Evolutionary conservation across 2,113 vertebrate genomes (phyloP).

Genomic region (Chaetorhynchus papuensis): DNA sequence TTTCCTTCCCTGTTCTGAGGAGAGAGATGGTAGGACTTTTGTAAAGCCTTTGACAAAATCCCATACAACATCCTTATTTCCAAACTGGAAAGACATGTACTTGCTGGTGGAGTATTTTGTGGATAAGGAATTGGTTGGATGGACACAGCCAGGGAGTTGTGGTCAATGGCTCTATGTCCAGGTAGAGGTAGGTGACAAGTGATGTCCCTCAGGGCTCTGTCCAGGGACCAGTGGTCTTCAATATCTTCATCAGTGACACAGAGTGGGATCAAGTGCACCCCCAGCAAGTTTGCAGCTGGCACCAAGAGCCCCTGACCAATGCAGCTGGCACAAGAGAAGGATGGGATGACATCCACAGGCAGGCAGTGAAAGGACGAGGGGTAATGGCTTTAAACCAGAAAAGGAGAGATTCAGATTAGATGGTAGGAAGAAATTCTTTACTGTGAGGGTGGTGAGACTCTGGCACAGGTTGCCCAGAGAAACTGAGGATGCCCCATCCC

Average conservation of each 20-base stretch:
- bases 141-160: not conserved
- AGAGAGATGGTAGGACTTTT: not conserved
- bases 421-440: not conserved
- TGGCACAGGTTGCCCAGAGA: not conserved
- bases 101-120: not conserved
- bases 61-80: not conserved
- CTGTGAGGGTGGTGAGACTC: not conserved
- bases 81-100: not conserved
- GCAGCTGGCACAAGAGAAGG: not conserved
- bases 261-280: not conserved
- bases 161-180: not conserved
- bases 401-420: not conserved
- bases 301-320: not conserved
- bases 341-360: not conserved
- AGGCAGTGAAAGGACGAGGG: not conserved
- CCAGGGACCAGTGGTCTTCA: not conserved
- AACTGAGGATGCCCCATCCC: not conserved
- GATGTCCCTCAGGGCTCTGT: not conserved
- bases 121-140: not conserved
- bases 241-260: not conserved
- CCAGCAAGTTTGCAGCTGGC: not conserved
- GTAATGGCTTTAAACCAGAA: not conserved
- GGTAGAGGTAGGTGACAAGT: not conserved
- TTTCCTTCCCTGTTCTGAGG: not conserved
- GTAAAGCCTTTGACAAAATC: not conserved